phyloP scores from a whole-genome alignment of 2,113 vertebrate species.

The Isurus oxyrinchus region DNA sequence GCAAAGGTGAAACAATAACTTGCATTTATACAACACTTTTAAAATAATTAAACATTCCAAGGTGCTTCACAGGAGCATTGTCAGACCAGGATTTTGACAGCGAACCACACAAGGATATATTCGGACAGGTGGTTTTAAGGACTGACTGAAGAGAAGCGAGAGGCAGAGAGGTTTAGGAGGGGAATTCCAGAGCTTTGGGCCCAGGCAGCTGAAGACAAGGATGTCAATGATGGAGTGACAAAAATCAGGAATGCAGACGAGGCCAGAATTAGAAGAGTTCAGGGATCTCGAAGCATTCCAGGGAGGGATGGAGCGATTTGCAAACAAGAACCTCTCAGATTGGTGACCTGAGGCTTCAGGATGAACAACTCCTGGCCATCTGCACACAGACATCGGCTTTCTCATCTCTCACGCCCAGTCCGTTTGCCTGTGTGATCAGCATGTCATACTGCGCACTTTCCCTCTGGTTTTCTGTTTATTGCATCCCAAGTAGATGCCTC shows the following conservation, averaged over 20 bases:
- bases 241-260: not conserved
- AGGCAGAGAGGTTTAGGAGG: not conserved
- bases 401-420: not conserved
- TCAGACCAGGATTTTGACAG: not conserved
- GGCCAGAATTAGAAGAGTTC: not conserved
- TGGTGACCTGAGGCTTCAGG: not conserved
- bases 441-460: not conserved
- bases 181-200: not conserved
- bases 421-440: not conserved
- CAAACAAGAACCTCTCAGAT: not conserved
- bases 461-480: not conserved
- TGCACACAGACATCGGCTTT: not conserved
- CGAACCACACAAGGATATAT: not conserved
- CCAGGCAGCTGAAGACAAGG: not conserved
- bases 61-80: not conserved
- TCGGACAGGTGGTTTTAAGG: not conserved
- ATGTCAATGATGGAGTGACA: not conserved
- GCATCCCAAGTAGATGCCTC: not conserved
- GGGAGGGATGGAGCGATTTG: not conserved
- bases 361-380: not conserved
- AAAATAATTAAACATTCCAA: not conserved
- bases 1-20: not conserved
- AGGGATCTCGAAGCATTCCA: not conserved
- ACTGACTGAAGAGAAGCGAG: not conserved
- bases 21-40: not conserved